Base-by-base conservation (phyloP, 2,888 invertebrate species). In the Cataglyphis livida region DNA sequence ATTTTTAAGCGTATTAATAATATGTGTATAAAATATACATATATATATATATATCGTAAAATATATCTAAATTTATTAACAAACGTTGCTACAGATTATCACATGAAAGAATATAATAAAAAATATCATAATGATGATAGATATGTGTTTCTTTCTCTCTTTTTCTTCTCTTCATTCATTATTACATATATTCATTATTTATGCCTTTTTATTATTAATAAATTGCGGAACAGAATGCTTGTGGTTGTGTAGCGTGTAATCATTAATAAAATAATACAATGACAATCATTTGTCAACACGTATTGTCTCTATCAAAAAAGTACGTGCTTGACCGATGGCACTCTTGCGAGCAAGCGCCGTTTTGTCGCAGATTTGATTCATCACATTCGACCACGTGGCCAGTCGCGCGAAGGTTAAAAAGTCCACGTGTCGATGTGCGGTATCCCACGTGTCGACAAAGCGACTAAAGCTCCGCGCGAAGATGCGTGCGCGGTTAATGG, bases 351-450 rank as follows among this genome's bases (percentile, higher is more conserved):
- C 76, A 57, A 51, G 35, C 59, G 32, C 32, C 44, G 48, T 68
- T 59, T 68, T 59, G 57, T 68, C 32, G 59, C 57, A 21, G 44
- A 32, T 35, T 79, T 71, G 59, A 79, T 71, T 79, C 71, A 59
- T 44, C 25, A 18, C 15, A 64, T 25, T 41, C 35, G 65, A 62
- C 64, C 84, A 88, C 88, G 83, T 85, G 84, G 83, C 83, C 12
- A 61, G 21, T 64, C 25, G 48, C 38, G 61, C 83, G 87, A 87
- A 85, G 87, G 83, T 82, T 88, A 81, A 28, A 41, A 41, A 32
- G 84, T 88, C 85, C 89, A 89, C 85, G 87, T 89, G 87, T 88
- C 87, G 74, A 68, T 59, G 82, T 68, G 85, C 78, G 28, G 61
- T 75, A 25, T 51, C 65, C 87, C 84, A 88, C 88, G 88, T 85